phyloP scores from a whole-genome alignment of 2,113 vertebrate genomes.

The Phycodurus eques region DNA sequence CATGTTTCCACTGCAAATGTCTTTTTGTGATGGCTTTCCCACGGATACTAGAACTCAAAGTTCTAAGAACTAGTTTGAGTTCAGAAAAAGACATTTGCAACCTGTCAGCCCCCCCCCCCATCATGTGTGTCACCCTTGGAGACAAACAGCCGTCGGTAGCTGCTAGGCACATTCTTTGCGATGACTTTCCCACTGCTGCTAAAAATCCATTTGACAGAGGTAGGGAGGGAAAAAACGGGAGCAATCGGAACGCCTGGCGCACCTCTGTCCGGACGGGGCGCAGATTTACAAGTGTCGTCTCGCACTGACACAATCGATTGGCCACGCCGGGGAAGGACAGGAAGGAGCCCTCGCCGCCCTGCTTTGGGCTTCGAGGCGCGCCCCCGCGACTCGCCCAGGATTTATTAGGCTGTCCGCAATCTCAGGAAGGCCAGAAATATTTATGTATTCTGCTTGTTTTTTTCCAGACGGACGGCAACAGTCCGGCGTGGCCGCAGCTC shows the following conservation, averaged over 20 bases:
- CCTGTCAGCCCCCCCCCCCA: too few species aligned
- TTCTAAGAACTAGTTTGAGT: too few species aligned
- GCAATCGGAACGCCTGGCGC: conserved; percentile 59
- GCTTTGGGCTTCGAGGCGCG: conserved; percentile 54
- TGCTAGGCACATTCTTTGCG: conserved; percentile 2
- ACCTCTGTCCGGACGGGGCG: conserved; percentile 76
- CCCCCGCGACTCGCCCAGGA: conserved; percentile 21
- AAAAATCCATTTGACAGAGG: conserved; percentile 70
- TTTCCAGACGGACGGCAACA: conserved; percentile 82
- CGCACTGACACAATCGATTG: conserved; percentile 83
- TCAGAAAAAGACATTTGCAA: too few species aligned
- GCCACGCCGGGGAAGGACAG: conserved; percentile 67
- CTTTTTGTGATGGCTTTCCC: too few species aligned
- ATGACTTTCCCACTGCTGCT: conserved; percentile 64
- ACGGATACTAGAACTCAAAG: too few species aligned
- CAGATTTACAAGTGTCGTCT: conserved; percentile 78
- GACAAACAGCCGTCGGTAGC: not conserved
- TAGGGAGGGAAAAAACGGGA: conserved; percentile 45
- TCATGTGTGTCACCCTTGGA: conserved; percentile 15
- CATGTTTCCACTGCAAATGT: too few species aligned
- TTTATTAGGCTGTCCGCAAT: conserved; percentile 54
- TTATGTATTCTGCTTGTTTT: conserved; percentile 46
- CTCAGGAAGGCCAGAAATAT: conserved; percentile 20
- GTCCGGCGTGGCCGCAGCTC: conserved; percentile 83
- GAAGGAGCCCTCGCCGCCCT: conserved; percentile 14